Evolutionary conservation across 2,888 invertebrate species (phyloP).

Genomic region (Operophtera brumata): DNA sequence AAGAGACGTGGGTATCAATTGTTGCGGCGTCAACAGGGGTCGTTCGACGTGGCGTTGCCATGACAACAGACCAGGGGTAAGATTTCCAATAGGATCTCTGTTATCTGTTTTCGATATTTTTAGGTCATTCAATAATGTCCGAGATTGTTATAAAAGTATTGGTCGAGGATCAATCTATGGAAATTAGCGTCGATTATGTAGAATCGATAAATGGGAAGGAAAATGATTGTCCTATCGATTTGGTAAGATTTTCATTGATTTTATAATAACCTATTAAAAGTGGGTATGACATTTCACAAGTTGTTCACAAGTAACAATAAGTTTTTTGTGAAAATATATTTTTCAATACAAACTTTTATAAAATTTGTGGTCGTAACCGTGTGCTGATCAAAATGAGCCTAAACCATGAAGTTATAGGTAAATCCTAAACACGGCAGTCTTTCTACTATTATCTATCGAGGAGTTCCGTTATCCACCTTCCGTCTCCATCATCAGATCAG

Average conservation of each 20-base stretch:
- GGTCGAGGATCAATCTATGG: slow-evolving; percentile 44
- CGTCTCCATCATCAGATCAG: too few species aligned
- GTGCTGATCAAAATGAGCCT: too few species aligned
- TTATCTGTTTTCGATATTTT: slow-evolving; percentile 73
- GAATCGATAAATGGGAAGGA: slow-evolving; percentile 30
- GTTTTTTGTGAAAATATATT: too few species aligned
- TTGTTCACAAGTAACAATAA: too few species aligned
- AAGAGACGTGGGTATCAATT: slow-evolving; percentile 37
- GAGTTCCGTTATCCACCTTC: too few species aligned
- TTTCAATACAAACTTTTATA: too few species aligned
- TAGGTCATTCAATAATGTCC: slow-evolving; percentile 53
- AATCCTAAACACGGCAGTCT: too few species aligned
- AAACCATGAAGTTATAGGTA: too few species aligned
- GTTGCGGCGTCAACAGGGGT: slow-evolving; percentile 41
- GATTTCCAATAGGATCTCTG: slow-evolving; percentile 69
- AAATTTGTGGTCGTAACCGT: too few species aligned
- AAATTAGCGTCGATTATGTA: slow-evolving; percentile 41
- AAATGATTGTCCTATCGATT: slow-evolving; percentile 56
- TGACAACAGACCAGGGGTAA: slow-evolving; percentile 67
- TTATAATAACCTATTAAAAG: slow-evolving; percentile 1
- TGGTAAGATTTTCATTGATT: slow-evolving; percentile 49
- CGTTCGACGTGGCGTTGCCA: slow-evolving; percentile 61
- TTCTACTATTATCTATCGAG: too few species aligned
- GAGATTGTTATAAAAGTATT: slow-evolving; percentile 53
- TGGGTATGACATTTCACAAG: background rate